Percentiles rank a stretch among this genome's conserved stretches.
Evolutionary conservation across 1,140 invertebrate genomes (phyloP).

Genomic region (Cheumatopsyche charites): DNA sequence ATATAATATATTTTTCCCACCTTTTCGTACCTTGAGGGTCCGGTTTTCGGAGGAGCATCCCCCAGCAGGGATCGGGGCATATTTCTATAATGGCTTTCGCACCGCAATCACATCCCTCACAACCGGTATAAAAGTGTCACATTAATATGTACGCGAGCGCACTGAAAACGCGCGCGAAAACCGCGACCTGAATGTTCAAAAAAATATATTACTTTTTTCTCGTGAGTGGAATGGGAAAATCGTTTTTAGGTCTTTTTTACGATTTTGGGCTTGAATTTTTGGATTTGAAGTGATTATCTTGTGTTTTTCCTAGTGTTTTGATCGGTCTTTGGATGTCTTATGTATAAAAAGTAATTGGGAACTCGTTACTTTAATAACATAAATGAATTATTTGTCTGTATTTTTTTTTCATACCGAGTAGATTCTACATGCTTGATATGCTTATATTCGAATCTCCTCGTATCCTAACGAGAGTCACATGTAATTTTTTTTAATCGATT

Average conservation of each 20-base stretch:
- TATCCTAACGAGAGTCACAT: no score
- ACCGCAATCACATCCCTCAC: constrained; percentile 14
- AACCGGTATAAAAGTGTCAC: constrained; percentile 28
- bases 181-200: constrained; percentile 24
- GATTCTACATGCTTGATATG: no score
- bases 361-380: no score
- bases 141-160: constrained; percentile 16
- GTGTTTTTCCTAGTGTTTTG: neutral
- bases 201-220: constrained; percentile 29
- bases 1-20: neutral
- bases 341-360: no score
- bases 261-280: neutral
- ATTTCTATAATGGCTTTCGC: constrained; percentile 31
- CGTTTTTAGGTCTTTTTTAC: neutral
- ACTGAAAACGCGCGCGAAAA: constrained; percentile 7
- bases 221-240: neutral
- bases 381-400: no score
- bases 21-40: neutral
- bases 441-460: no score
- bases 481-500: no score
- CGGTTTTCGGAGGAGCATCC: neutral
- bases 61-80: constrained; percentile 1
- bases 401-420: no score
- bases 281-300: neutral
- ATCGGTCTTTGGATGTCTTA: neutral